Conservation (phyloP, 2,113 vertebrate genomes). For the Tetrax tetrax region DNA sequence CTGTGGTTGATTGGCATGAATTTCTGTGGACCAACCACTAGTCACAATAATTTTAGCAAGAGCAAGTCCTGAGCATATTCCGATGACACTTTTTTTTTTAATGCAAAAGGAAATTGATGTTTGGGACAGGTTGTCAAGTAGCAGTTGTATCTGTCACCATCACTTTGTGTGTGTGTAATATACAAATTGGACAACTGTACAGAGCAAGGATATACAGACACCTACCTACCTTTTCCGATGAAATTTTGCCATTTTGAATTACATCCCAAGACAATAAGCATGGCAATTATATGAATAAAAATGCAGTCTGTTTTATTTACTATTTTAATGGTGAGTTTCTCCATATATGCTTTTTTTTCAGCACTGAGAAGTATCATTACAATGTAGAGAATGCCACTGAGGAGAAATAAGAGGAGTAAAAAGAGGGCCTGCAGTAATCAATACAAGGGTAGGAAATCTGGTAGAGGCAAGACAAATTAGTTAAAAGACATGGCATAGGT, state of each 20-base stretch:
- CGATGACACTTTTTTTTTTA: background rate
- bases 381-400: background rate
- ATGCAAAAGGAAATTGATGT: constrained; percentile 24
- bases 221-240: background rate
- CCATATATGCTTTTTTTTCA: background rate
- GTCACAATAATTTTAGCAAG: background rate
- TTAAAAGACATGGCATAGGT: background rate
- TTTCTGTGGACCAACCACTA: background rate
- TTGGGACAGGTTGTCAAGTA: constrained; percentile 18
- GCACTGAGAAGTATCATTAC: background rate
- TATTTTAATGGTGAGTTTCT: background rate
- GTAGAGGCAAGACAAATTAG: background rate
- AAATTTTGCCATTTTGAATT: background rate
- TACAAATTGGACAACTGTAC: background rate
- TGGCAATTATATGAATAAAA: background rate
- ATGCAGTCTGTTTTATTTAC: background rate
- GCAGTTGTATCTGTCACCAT: background rate
- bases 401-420: background rate
- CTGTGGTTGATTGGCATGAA: background rate
- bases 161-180: background rate
- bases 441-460: background rate
- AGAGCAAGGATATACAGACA: background rate
- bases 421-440: background rate
- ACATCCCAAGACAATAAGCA: background rate
- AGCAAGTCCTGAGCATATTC: background rate